Evolutionary conservation across 2,113 vertebrate genomes (phyloP).

Genomic region (Crotalus tigris): DNA sequence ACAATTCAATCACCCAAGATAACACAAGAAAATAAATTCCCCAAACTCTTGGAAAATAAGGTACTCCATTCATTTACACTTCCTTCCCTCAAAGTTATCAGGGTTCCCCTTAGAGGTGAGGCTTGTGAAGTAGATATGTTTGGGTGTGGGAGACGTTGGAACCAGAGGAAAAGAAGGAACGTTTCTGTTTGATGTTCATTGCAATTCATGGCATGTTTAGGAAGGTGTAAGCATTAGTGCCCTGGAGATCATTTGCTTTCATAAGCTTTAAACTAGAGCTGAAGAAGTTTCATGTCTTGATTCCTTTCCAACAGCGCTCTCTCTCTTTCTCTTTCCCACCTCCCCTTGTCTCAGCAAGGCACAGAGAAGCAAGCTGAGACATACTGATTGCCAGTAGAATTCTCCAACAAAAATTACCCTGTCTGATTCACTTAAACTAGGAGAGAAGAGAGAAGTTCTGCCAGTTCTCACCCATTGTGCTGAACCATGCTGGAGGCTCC

Average conservation of each 20-base stretch:
- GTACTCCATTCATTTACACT: conserved; percentile 15
- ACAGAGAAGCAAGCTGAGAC: conserved; percentile 70
- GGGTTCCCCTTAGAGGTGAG: conserved; percentile 21
- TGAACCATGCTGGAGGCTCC: conserved; percentile 50
- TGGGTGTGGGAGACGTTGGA: conserved; percentile 4
- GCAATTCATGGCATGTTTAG: conserved; percentile 66
- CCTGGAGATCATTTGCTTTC: conserved; percentile 73
- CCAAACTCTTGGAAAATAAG: conserved; percentile 29
- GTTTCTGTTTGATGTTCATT: conserved; percentile 55
- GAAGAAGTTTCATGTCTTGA: conserved; percentile 72
- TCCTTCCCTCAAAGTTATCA: conserved; percentile 21
- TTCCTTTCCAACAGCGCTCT: conserved; percentile 61
- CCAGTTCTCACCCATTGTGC: conserved; percentile 60
- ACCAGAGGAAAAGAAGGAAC: conserved; percentile 13
- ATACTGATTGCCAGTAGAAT: conserved; percentile 69
- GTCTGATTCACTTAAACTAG: conserved; percentile 70
- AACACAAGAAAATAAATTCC: not conserved
- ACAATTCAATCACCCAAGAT: conserved; percentile 3
- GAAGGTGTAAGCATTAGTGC: conserved; percentile 68
- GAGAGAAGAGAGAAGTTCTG: conserved; percentile 63
- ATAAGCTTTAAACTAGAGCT: conserved; percentile 68
- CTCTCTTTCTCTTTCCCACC: not conserved
- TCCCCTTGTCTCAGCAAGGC: conserved; percentile 62
- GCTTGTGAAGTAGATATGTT: not conserved
- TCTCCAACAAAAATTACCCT: conserved; percentile 67